These are phyloP conservation scores for Thermophis baileyi DNA, from an alignment of 2,113 vertebrate species.

Conservation along the genomic window DNA sequence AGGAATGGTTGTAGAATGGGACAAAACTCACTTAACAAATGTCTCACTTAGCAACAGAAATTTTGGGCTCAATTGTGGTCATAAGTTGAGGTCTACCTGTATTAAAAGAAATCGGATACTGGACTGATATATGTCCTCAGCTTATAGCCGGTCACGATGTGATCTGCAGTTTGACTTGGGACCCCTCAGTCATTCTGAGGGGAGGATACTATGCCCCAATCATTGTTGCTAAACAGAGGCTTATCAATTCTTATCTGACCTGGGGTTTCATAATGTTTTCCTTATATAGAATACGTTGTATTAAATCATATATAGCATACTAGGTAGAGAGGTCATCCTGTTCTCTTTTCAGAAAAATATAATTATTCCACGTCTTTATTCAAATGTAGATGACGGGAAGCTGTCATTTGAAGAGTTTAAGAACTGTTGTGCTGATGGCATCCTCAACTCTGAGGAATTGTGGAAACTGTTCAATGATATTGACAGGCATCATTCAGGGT, in stretches of 20 bases:
- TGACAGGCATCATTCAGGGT: conserved; percentile 86
- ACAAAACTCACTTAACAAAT: not conserved
- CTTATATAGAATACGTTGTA: not conserved
- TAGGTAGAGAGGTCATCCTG: not conserved
- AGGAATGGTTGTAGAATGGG: not conserved
- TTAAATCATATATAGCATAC: not conserved
- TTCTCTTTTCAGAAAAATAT: conserved; percentile 34
- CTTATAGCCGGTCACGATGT: not conserved
- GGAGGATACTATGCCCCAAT: not conserved
- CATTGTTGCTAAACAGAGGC: not conserved
- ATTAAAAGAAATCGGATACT: not conserved
- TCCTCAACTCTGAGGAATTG: conserved; percentile 87
- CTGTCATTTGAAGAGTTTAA: conserved; percentile 97
- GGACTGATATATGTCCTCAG: not conserved
- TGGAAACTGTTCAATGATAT: conserved; percentile 89
- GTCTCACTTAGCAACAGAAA: not conserved
- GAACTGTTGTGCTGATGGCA: conserved; percentile 89
- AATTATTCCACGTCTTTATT: conserved; percentile 46
- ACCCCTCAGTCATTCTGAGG: not conserved
- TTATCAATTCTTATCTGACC: not conserved
- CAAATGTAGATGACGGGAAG: conserved; percentile 87
- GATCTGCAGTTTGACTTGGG: not conserved
- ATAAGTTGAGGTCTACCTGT: not conserved
- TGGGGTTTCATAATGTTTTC: not conserved
- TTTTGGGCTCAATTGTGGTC: not conserved